These are phyloP conservation scores for Batillaria attramentaria DNA, from an alignment of 1,140 invertebrate species.

Conservation along the genomic window DNA sequence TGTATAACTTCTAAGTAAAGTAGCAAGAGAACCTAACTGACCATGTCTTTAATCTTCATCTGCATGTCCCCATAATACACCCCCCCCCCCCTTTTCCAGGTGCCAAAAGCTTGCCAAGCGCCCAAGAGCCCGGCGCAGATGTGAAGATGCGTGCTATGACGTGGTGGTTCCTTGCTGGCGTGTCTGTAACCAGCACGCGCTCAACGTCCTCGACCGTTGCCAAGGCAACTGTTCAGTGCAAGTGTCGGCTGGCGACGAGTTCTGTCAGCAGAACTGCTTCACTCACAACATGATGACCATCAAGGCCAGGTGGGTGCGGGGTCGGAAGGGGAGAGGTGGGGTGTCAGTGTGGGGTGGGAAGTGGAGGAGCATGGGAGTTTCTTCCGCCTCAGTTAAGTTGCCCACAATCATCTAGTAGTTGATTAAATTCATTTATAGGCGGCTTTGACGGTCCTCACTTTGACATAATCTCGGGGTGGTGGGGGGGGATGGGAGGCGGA, in stretches of 20 bases:
- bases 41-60: neutral
- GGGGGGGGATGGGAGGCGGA: neutral
- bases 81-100: neutral
- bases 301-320: neutral
- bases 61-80: neutral
- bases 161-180: neutral
- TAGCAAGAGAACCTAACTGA: too few species aligned
- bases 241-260: neutral
- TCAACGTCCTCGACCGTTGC: neutral
- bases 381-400: too few species aligned
- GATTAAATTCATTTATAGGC: too few species aligned
- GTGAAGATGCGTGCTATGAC: slow-evolving; percentile 8
- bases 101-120: neutral
- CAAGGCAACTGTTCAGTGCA: neutral
- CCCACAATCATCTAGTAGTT: too few species aligned
- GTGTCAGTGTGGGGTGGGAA: neutral
- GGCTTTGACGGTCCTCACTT: too few species aligned
- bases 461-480: neutral
- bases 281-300: slow-evolving; percentile 11
- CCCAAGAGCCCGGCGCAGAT: neutral
- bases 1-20: too few species aligned
- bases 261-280: neutral
- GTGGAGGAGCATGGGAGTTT: neutral
- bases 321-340: neutral
- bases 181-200: neutral